Evolutionary conservation across 2,113 vertebrate genomes (phyloP), one percentile per base, ranked within the genome.

Genomic region (Anseranas semipalmata): DNA sequence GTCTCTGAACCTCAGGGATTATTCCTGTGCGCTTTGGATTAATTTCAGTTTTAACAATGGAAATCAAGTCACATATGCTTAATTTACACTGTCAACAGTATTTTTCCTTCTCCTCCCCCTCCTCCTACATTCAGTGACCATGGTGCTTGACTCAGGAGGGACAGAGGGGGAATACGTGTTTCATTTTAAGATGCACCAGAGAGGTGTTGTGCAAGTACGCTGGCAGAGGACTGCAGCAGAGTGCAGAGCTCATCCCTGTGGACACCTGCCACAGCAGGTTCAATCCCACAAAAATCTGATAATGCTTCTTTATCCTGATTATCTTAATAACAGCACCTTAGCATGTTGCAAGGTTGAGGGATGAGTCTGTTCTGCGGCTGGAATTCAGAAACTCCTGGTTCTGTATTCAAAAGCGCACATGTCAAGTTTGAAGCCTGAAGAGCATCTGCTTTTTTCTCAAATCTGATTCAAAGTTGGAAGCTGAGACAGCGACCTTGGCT

Each of bases 251-350:
- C 3, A 32, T 66, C 52, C 84, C 43, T 15, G 5, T 52, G 33
- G 66, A 84, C 91, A 89, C 52, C 70, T 91, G 81, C 84, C 53
- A 35, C 68, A 77, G 91, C 76, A 77, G 68, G 55, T 90, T 86
- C 60, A 72, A 55, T 55, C 86, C 79, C 65, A 59, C 87, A 79
- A 35, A 94, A 91, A 81, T 81, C 86, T 81, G 60, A 46, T 97
- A 78, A 94, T 85, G 62, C 62, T 72, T 16, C 73, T 94, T 94
- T 68, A 87, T 87, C 74, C 80, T 82, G 62, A 33, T 95, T 58
- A 77, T 94, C 86, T 92, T 80, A 83, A 71, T 35, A 87, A 76
- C 77, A 75, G 58, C 45, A 43, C 65, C 22, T 89, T 68, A 16
- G 32, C 15, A 2, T 22, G 46, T 72, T 72, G 66, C 48, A 60